Conservation (phyloP, 2,113 vertebrate genomes). For the Pithys albifrons region DNA sequence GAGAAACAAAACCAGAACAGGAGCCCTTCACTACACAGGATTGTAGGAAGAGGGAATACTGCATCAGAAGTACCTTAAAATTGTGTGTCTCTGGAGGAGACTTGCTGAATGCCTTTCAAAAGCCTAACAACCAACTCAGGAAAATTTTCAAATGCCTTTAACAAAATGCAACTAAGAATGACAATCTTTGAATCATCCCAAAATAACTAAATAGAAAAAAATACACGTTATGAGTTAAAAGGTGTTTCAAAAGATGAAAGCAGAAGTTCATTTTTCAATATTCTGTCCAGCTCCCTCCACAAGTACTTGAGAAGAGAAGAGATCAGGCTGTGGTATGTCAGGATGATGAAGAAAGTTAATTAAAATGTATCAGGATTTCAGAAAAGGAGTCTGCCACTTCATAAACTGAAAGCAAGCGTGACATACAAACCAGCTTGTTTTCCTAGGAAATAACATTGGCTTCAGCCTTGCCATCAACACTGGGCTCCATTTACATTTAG, state of each 20-base stretch:
- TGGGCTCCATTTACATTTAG: neutral
- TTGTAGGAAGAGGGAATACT: neutral
- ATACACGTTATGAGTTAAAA: neutral
- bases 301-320: neutral
- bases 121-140: neutral
- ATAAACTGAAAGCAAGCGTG: neutral
- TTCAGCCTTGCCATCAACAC: neutral
- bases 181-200: neutral
- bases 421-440: neutral
- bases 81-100: neutral
- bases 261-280: neutral
- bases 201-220: neutral
- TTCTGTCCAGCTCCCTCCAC: neutral
- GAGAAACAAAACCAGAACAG: neutral
- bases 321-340: neutral
- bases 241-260: neutral
- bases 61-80: neutral
- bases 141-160: neutral
- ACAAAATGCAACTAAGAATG: neutral
- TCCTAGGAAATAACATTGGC: neutral
- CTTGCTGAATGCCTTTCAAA: neutral
- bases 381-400: neutral
- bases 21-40: neutral
- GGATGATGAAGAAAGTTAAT: neutral
- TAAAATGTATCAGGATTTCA: conserved; percentile 9